A percentile compares a stretch with the other conserved stretches of the same genome.
phyloP scores from a whole-genome alignment of 2,113 vertebrate genomes.

The Mormyrus lacerda region DNA sequence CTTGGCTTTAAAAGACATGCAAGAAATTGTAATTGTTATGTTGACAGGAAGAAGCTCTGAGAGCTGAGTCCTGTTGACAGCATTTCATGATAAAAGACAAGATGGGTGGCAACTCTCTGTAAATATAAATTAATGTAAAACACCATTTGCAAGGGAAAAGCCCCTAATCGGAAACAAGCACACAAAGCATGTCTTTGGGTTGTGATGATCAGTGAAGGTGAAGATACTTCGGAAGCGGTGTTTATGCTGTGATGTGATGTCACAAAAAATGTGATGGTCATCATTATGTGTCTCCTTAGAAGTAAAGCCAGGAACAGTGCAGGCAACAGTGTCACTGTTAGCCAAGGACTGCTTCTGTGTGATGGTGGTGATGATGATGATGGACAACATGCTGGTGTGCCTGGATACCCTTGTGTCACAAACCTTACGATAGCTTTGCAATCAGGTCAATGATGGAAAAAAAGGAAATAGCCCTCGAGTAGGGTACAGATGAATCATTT shows the following conservation, averaged over 20 bases:
- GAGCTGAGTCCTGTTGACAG: not conserved
- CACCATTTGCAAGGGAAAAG: not conserved
- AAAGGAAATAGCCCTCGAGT: not conserved
- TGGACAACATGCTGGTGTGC: not conserved
- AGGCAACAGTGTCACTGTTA: not conserved
- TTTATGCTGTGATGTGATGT: not conserved
- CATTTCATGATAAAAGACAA: conserved; percentile 6
- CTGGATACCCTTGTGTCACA: not conserved
- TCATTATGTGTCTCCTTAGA: not conserved
- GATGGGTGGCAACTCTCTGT: not conserved
- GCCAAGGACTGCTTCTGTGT: not conserved
- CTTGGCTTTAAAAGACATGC: not conserved
- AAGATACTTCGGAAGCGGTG: not conserved
- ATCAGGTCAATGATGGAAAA: not conserved
- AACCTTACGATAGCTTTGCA: not conserved
- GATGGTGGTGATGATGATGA: not conserved
- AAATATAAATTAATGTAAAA: conserved; percentile 1
- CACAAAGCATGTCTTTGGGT: not conserved
- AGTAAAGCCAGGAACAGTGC: not conserved
- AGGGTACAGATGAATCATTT: not conserved
- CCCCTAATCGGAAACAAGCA: not conserved
- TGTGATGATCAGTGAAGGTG: not conserved
- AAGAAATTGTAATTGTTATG: not conserved
- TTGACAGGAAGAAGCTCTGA: not conserved
- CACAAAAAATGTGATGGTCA: not conserved